Evolutionary conservation across 2,888 invertebrate species (phyloP).

Genomic region (Tinea pellionella): DNA sequence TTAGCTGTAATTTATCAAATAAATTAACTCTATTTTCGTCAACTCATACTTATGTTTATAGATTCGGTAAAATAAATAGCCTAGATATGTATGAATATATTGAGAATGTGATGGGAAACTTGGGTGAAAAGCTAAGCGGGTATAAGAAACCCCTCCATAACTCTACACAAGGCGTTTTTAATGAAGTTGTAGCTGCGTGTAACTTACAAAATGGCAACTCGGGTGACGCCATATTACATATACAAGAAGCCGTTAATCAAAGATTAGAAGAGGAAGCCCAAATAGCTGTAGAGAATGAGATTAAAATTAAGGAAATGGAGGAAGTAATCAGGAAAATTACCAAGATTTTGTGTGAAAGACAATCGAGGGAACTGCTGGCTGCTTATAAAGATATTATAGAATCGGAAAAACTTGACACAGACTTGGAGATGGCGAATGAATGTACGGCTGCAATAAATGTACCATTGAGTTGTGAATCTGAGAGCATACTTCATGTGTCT

Average conservation of each 20-base stretch:
- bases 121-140: slow-evolving; percentile 60
- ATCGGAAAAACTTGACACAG: slow-evolving; percentile 37
- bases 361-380: slow-evolving; percentile 37
- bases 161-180: slow-evolving; percentile 47
- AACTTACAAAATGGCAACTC: slow-evolving; percentile 45
- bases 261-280: slow-evolving; percentile 49
- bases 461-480: not conserved
- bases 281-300: slow-evolving; percentile 51
- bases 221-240: slow-evolving; percentile 50
- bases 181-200: slow-evolving; percentile 50
- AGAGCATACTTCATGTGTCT: not conserved
- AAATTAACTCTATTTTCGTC: slow-evolving; percentile 60
- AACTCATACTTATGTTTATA: slow-evolving; percentile 73
- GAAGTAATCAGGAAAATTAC: slow-evolving; percentile 60
- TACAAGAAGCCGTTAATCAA: slow-evolving; percentile 53
- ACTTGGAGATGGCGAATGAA: slow-evolving; percentile 51
- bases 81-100: slow-evolving; percentile 65
- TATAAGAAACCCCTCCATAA: slow-evolving; percentile 47
- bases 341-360: slow-evolving; percentile 49
- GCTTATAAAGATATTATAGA: slow-evolving; percentile 38
- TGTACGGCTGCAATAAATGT: slow-evolving; percentile 42
- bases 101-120: slow-evolving; percentile 64
- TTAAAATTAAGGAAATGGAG: slow-evolving; percentile 48
- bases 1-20: slow-evolving; percentile 71
- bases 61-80: slow-evolving; percentile 70